Base-by-base conservation (phyloP, 2,113 vertebrate species). In the Syrmaticus mikado region DNA sequence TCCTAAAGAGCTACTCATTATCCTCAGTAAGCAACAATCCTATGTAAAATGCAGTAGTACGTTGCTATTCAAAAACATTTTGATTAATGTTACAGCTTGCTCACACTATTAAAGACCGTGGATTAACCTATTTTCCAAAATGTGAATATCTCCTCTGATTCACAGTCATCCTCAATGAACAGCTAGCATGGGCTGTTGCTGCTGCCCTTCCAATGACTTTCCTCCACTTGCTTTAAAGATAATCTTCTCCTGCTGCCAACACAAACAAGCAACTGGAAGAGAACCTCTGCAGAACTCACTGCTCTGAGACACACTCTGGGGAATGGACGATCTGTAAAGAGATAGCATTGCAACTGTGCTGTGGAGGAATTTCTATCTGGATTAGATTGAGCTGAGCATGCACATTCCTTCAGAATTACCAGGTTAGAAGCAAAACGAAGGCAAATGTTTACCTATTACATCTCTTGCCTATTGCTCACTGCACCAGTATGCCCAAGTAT, bases 321-420 rank as follows among this genome's bases (percentile, higher is more conserved):
- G 12, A 85, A 73, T 14, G 21, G 45, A 83, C 80, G 50, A 86
- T 28, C 53, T 82, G 36, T 45, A 52, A 85, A 73, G 53, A 73
- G 58, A 82, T 12, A 82, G 57, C 32, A 73, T 9, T 19, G 36
- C 36, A 87, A 30, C 27, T 30, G 30, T 48, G 43, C 66, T 60
- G 34, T 41, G 34, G 17, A 68, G 36, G 57, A 74, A 85, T 60
- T 83, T 88, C 41, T 22, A 28, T 15, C 32, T 22, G 5, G n/a
- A 18, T 80, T 67, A 20, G 30, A 73, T 50, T 60, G 65, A 83
- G n/a, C 18, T 32, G 8, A 55, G 11, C 46, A 82, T 68, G 14
- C 38, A 86, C 83, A 89, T 74, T 50, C 34, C 50, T 92, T 67
- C 55, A 70, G 70, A 77, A 78, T 71, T 40, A 45, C 36, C 38